phyloP scores from a whole-genome alignment of 2,113 vertebrate genomes.

The Probosciger aterrimus region DNA sequence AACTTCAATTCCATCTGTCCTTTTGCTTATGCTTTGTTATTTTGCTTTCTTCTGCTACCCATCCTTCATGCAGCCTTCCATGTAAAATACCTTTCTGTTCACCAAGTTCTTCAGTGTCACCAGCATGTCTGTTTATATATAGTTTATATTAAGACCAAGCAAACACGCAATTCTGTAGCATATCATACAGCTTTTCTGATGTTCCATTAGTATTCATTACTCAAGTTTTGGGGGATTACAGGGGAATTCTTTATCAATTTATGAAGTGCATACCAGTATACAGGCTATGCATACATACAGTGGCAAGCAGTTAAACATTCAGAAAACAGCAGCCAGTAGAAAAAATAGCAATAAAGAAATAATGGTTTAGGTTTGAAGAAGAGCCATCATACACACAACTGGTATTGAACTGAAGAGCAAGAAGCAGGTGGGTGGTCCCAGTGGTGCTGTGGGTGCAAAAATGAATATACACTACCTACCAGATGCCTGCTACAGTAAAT shows the following conservation, averaged over 20 bases:
- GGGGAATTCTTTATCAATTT: not conserved
- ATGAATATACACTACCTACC: slow-evolving; percentile 37
- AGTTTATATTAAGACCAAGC: not conserved
- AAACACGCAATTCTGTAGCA: not conserved
- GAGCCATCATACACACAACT: not conserved
- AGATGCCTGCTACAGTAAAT: slow-evolving; percentile 47
- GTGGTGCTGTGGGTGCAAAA: slow-evolving; percentile 56
- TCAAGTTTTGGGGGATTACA: not conserved
- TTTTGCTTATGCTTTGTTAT: not conserved
- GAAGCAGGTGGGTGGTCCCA: slow-evolving; percentile 58
- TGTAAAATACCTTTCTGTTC: not conserved
- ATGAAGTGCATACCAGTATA: not conserved
- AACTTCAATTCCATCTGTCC: not conserved
- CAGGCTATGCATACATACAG: not conserved
- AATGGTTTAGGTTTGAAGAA: not conserved
- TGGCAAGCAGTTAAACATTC: not conserved
- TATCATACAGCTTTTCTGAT: not conserved
- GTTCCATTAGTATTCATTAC: not conserved
- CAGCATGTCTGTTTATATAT: not conserved
- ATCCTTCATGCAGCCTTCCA: not conserved
- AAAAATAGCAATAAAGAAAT: not conserved
- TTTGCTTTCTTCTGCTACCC: not conserved
- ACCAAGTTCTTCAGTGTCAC: not conserved
- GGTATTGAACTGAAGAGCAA: slow-evolving; percentile 33
- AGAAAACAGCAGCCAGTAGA: not conserved